Conservation (phyloP, 1,140 invertebrate genomes). For the Neotoxoptera formosana region DNA sequence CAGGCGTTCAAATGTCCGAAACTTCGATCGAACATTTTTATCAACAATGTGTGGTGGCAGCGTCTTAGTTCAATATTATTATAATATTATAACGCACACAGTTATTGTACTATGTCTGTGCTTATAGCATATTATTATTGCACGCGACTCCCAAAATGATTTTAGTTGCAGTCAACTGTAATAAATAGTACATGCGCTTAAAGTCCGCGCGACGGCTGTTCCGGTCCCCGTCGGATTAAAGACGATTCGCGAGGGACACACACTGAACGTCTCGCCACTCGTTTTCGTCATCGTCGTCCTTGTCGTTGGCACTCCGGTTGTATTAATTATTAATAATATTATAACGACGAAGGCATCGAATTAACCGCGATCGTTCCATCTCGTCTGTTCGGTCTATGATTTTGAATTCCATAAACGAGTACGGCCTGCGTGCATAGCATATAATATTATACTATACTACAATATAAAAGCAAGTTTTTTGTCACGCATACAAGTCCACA, state of each 20-base stretch:
- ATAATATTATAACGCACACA: neutral
- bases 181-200: neutral
- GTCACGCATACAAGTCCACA: too few relatives aligned
- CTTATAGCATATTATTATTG: neutral
- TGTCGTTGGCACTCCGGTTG: neutral
- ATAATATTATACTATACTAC: too few relatives aligned
- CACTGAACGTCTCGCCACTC: neutral
- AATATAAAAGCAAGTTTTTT: too few relatives aligned
- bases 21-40: neutral
- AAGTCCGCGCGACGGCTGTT: neutral
- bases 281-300: neutral
- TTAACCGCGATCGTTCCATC: neutral
- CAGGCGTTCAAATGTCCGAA: slow-evolving; percentile 1
- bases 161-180: neutral
- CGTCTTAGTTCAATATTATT: neutral
- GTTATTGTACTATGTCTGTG: neutral
- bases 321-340: neutral
- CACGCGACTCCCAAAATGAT: neutral
- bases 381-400: neutral
- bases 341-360: neutral
- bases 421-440: too few relatives aligned
- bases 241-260: neutral
- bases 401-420: neutral
- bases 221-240: neutral
- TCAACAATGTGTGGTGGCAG: neutral